A percentile compares a stretch with the other conserved stretches of the same genome.
phyloP scores from a whole-genome alignment of 2,888 invertebrate genomes.

The Liposcelis brunnea region DNA sequence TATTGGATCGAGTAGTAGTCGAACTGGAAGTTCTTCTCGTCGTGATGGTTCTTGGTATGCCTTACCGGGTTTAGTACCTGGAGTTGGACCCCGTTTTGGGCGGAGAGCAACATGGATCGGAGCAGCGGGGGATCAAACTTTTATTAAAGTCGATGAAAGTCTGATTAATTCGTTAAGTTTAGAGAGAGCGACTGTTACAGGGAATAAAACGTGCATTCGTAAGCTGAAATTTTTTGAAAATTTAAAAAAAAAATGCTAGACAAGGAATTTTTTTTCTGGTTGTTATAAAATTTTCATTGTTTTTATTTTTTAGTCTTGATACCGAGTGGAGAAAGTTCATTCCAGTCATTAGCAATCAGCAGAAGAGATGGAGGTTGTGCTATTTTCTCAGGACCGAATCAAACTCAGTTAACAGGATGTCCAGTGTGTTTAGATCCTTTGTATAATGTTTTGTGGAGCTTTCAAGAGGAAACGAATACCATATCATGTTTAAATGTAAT shows the following conservation, averaged over 20 bases:
- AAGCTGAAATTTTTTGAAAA: conserved; percentile 20
- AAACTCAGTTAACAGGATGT: conserved; percentile 65
- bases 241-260: background rate
- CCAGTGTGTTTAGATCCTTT: conserved; percentile 75
- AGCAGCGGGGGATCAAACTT: conserved; percentile 93
- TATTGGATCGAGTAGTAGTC: conserved; percentile 10
- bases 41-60: conserved; percentile 50
- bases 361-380: conserved; percentile 76
- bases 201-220: conserved; percentile 72
- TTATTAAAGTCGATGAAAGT: conserved; percentile 78
- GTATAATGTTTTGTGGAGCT: conserved; percentile 85
- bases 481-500: conserved; percentile 70
- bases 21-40: background rate
- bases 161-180: conserved; percentile 83
- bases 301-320: conserved; percentile 45
- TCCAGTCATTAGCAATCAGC: conserved; percentile 78
- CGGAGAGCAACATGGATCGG: conserved; percentile 85
- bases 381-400: conserved; percentile 64
- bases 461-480: conserved; percentile 22
- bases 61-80: conserved; percentile 56
- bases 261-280: conserved; percentile 5
- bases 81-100: conserved; percentile 69
- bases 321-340: conserved; percentile 52
- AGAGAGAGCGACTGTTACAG: conserved; percentile 73
- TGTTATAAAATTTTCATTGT: too few species aligned